A percentile compares a stretch with the other conserved stretches of the same genome.
Evolutionary conservation across 1,140 invertebrate genomes (phyloP).

Genomic region (Acyrthosiphon pisum): DNA sequence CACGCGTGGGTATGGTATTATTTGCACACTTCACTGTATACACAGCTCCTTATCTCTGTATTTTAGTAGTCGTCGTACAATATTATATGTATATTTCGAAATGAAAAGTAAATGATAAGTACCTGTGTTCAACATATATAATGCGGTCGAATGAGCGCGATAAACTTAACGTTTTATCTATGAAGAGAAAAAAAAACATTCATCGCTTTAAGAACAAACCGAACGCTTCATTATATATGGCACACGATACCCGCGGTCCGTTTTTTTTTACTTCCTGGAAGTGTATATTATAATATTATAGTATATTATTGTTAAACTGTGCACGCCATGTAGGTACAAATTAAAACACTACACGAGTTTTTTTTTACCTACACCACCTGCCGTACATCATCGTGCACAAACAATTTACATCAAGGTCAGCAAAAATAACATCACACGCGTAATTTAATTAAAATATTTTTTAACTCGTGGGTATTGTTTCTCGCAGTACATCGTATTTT

Average conservation of each 20-base stretch:
- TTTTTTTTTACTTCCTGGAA: neutral
- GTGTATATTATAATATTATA: neutral
- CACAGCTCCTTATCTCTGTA: neutral
- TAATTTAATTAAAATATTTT: constrained; percentile 25
- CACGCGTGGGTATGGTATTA: neutral
- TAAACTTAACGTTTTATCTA: neutral
- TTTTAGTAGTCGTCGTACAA: neutral
- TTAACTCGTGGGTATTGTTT: neutral
- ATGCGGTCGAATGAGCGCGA: neutral
- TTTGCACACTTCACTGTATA: no score
- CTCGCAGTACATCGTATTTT: neutral
- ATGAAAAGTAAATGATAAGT: neutral
- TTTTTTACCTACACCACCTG: neutral
- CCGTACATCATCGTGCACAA: neutral
- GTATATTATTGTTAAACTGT: neutral
- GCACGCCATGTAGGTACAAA: neutral
- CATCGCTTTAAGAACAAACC: neutral
- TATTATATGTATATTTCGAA: neutral
- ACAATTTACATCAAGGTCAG: neutral
- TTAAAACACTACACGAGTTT: neutral
- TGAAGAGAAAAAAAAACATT: neutral
- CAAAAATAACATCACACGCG: neutral
- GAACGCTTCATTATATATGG: neutral
- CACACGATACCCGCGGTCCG: neutral
- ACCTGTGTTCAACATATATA: no score